Evolutionary conservation across 2,797 vertebrate genomes (phyloP).

Genomic region (Ispidina picta): DNA sequence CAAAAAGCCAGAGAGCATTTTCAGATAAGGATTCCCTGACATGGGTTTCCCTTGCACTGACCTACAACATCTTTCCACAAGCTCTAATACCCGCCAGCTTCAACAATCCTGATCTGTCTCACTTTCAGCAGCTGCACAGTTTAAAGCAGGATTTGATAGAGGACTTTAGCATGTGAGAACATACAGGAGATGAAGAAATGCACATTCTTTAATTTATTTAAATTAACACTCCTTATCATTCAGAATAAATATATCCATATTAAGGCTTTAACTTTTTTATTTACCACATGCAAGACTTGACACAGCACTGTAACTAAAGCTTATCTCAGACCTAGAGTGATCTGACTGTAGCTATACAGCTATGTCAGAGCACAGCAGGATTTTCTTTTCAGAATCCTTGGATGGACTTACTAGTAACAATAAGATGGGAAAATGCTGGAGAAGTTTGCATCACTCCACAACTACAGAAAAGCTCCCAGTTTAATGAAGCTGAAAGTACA

Average conservation of each 20-base stretch:
- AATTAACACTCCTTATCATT: background rate
- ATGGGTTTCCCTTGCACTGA: conserved; percentile 38
- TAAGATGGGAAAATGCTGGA: background rate
- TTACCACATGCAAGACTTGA: background rate
- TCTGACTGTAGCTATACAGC: background rate
- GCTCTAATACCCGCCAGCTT: background rate
- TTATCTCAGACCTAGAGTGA: too few species aligned
- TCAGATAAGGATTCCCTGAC: conserved; percentile 61
- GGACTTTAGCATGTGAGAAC: background rate
- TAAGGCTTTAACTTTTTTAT: background rate
- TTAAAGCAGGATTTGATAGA: background rate
- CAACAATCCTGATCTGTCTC: background rate
- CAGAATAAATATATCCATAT: background rate
- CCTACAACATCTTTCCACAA: conserved; percentile 35
- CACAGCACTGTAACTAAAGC: background rate
- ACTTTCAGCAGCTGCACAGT: background rate
- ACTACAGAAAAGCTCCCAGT: background rate
- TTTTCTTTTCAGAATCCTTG: background rate
- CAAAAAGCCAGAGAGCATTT: conserved; percentile 43
- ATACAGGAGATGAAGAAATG: background rate
- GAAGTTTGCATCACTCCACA: background rate
- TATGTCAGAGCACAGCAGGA: background rate
- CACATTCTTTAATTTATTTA: background rate
- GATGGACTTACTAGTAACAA: background rate
- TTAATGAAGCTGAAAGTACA: background rate